Evolutionary conservation across 2,888 invertebrate genomes (phyloP).

Genomic region (Drosophila neotestacea): DNA sequence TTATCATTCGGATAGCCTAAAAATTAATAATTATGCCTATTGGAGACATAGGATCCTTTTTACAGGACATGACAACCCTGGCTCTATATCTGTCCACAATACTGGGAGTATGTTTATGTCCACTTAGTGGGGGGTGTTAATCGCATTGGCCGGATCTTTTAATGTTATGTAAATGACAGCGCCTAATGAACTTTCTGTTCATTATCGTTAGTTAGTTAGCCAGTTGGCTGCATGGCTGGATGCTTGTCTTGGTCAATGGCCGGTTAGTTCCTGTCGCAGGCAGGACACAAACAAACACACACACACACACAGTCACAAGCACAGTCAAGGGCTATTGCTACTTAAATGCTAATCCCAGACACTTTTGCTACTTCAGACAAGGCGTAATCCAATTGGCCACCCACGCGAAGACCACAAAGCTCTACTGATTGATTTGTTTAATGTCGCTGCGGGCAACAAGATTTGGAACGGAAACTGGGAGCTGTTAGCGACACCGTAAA

Average conservation of each 20-base stretch:
- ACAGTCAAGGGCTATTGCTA: conserved; percentile 38
- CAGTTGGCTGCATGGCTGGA: conserved; percentile 4
- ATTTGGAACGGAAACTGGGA: conserved; percentile 22
- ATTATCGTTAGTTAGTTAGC: conserved; percentile 77
- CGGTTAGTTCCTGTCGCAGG: conserved; percentile 49
- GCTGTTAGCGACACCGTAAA: conserved; percentile 53
- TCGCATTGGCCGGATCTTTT: conserved; percentile 62
- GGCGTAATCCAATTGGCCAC: conserved; percentile 47
- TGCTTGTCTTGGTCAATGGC: conserved; percentile 45
- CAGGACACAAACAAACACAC: background rate
- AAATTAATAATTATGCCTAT: too few species aligned
- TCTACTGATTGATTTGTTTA: conserved; percentile 79
- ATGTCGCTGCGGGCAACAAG: conserved; percentile 60
- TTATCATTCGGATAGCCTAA: too few species aligned
- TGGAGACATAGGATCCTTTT: background rate
- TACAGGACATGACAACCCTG: conserved; percentile 42
- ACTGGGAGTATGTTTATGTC: conserved; percentile 38
- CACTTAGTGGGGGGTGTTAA: conserved; percentile 36
- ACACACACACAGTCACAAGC: conserved; percentile 8
- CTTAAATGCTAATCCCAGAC: conserved; percentile 76
- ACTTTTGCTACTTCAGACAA: conserved; percentile 63
- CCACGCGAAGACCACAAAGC: conserved; percentile 60
- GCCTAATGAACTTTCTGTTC: conserved; percentile 81
- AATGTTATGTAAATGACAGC: conserved; percentile 81
- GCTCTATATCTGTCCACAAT: background rate